Evolutionary conservation across 2,888 invertebrate genomes (phyloP).

Genomic region (Mesorhabditis belari): DNA sequence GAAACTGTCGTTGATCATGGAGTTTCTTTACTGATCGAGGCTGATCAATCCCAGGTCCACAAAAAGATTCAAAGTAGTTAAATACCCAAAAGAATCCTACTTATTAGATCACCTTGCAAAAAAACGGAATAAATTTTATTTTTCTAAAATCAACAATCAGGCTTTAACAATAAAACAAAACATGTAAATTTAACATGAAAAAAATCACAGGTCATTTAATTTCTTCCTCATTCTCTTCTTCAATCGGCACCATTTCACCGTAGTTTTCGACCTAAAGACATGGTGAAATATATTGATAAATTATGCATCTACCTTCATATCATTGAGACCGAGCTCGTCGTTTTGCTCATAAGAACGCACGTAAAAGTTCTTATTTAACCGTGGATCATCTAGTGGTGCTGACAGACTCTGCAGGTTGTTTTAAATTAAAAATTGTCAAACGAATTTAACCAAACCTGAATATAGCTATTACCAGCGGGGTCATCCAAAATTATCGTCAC

Average conservation of each 20-base stretch:
- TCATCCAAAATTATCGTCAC: constrained; percentile 82
- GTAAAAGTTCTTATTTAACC: constrained; percentile 71
- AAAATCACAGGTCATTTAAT: too few species aligned
- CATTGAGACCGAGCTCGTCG: constrained; percentile 87
- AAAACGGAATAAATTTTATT: too few species aligned
- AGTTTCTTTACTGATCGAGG: constrained; percentile 24
- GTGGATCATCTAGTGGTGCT: constrained; percentile 55
- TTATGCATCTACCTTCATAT: constrained; percentile 94
- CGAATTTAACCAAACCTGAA: constrained; percentile 62
- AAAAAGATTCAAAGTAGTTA: constrained; percentile 10
- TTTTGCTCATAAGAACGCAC: constrained; percentile 81
- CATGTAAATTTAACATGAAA: too few species aligned
- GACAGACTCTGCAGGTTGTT: constrained; percentile 36
- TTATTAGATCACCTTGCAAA: too few species aligned
- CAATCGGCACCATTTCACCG: too few species aligned
- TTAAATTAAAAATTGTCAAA: background rate
- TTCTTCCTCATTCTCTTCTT: too few species aligned
- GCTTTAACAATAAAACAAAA: too few species aligned
- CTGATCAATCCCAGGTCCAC: constrained; percentile 21
- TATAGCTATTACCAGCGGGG: constrained; percentile 92
- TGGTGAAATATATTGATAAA: too few species aligned
- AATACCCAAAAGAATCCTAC: too few species aligned
- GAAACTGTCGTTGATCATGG: constrained; percentile 38
- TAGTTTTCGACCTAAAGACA: too few species aligned
- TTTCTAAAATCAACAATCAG: too few species aligned